Evolutionary conservation across 2,888 invertebrate genomes (phyloP).

Genomic region (Terebella lapidaria): DNA sequence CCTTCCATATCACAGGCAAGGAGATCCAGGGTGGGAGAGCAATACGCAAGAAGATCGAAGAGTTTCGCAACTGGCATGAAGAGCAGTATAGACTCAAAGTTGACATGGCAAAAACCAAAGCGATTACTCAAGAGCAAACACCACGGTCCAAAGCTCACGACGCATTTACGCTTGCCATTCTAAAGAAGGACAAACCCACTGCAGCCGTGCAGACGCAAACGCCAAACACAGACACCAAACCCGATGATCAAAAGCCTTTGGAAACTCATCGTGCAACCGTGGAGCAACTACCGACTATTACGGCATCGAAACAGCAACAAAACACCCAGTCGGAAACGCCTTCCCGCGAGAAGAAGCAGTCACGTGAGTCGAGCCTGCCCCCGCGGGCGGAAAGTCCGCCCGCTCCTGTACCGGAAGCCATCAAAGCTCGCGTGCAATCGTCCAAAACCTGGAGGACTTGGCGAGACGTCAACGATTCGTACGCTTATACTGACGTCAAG

Average conservation of each 20-base stretch:
- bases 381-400: not conserved
- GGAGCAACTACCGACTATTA: not conserved
- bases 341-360: not conserved
- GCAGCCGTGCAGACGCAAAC: too few relatives aligned
- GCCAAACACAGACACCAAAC: not conserved
- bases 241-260: not conserved
- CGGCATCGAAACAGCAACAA: not conserved
- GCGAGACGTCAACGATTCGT: slow-evolving; percentile 42
- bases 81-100: slow-evolving; percentile 37
- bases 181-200: not conserved
- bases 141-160: not conserved
- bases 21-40: slow-evolving; percentile 14
- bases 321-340: not conserved
- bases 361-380: not conserved
- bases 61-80: slow-evolving; percentile 41
- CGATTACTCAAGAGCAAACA: not conserved
- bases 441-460: slow-evolving; percentile 40
- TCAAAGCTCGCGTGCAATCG: slow-evolving; percentile 18
- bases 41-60: slow-evolving; percentile 40
- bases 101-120: slow-evolving; percentile 27
- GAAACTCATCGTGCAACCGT: not conserved
- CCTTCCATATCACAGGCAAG: not conserved
- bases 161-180: not conserved
- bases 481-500: slow-evolving; percentile 44
- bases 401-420: not conserved